phyloP scores from a whole-genome alignment of 2,113 vertebrate genomes.

The Brienomyrus brachyistius region DNA sequence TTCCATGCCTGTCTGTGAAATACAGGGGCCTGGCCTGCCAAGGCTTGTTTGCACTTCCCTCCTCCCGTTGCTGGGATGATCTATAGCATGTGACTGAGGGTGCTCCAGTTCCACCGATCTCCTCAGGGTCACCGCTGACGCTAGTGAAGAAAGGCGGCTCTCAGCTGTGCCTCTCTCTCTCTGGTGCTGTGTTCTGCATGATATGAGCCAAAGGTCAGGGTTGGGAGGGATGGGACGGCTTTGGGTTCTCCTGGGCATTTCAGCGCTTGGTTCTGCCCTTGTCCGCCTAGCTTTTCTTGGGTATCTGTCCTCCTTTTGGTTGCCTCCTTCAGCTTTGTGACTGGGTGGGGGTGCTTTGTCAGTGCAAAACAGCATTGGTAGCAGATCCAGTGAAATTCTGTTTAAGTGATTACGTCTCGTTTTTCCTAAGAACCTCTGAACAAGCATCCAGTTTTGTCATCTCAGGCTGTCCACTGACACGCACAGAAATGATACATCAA shows the following conservation, averaged over 20 bases:
- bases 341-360: background rate
- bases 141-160: conserved; percentile 23
- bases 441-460: background rate
- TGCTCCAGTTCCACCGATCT: conserved; percentile 28
- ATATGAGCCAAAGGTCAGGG: background rate
- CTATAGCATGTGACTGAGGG: conserved; percentile 25
- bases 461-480: background rate
- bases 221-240: background rate
- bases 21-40: conserved; percentile 44
- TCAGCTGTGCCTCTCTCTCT: background rate
- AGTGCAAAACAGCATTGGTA: background rate
- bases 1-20: conserved; percentile 32
- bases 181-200: background rate
- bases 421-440: background rate
- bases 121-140: conserved; percentile 16
- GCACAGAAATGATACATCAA: background rate
- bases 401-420: background rate
- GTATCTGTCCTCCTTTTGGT: background rate
- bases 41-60: conserved; percentile 43
- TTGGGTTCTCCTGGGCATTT: conserved; percentile 27
- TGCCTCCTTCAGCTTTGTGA: background rate
- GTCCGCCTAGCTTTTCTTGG: background rate
- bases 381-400: background rate
- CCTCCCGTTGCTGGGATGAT: conserved; percentile 24
- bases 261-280: background rate